Base-by-base conservation (phyloP, 1,140 invertebrate species). In the Papilio helenus region DNA sequence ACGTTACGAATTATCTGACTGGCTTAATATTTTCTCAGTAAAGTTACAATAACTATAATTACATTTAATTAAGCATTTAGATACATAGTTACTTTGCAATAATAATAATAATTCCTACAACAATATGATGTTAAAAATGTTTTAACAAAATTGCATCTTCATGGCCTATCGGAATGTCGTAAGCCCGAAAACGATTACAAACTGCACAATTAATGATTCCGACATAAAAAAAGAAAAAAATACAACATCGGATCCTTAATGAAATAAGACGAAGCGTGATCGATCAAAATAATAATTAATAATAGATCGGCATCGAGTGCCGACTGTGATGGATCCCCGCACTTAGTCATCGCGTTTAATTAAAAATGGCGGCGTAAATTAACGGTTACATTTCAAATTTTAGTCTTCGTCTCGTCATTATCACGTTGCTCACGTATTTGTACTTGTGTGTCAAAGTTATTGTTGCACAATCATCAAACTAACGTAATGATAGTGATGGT, bases 241-340 rank as follows among this genome's bases (percentile, higher is more conserved):
- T 84, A 85, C 86, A 85, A 87, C 85, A 87, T 87, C 83, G 84
- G 83, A 87, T 88, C 90, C 87, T 88, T 92, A 92, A 93, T 92
- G 88, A 93, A 93, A 93, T 92, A 94, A 91, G 90, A 90, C 85
- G 89, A 80, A 86, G 85, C 89, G 88, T 91, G 90, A 94, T 94
- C 92, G 89, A 94, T 94, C 92, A 94, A 93, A 93, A 93, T 93
- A 94, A 93, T 94, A 94, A 94, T 94, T 93, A 94, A 93, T 93
- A 94, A 92, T 93, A 92, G 89, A 91, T 91, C 90, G 88, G 83
- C 86, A 83, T 83, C 85, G 86, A 90, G 85, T 85, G 86, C 86
- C 87, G 88, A 88, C 88, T 85, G 88, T 92, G 92, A 92, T 91
- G 89, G 89, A 91, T 91, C 88, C 89, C 86, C 84, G 87, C 89